Conservation (phyloP, 2,888 invertebrate genomes). For the Nemurella pictetii region DNA sequence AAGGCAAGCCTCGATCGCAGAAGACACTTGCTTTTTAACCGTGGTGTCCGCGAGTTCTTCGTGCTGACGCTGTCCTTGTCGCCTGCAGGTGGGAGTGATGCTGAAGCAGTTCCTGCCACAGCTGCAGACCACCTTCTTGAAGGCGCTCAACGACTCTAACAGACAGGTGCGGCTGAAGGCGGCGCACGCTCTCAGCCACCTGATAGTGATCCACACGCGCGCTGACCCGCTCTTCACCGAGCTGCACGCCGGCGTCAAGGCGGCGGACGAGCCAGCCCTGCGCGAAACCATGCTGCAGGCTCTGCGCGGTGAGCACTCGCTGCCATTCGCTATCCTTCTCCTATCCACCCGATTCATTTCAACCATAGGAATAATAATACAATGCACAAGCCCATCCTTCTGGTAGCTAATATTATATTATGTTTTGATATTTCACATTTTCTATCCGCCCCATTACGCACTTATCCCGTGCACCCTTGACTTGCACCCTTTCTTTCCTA, state of each 20-base stretch:
- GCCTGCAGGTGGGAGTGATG: conserved; percentile 87
- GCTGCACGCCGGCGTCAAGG: conserved; percentile 82
- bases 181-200: conserved; percentile 81
- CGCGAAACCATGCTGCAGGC: conserved; percentile 93
- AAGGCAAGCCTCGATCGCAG: conserved; percentile 70
- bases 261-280: conserved; percentile 80
- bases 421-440: too few species aligned
- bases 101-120: conserved; percentile 98
- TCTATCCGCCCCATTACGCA: too few species aligned
- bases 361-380: too few species aligned
- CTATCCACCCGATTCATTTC: too few species aligned
- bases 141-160: conserved; percentile 89
- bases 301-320: conserved; percentile 53
- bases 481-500: too few species aligned
- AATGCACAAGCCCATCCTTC: too few species aligned
- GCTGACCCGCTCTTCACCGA: conserved; percentile 95
- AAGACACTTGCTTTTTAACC: neutral
- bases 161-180: conserved; percentile 87
- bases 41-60: neutral
- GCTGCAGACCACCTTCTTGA: conserved; percentile 96
- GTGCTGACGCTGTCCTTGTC: neutral
- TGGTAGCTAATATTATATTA: too few species aligned
- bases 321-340: too few species aligned
- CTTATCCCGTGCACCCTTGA: too few species aligned
- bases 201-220: conserved; percentile 89